A percentile compares a stretch with the other conserved stretches of the same genome.
Conservation (phyloP, 2,888 invertebrate species). For the Ichneumon xanthorius region DNA sequence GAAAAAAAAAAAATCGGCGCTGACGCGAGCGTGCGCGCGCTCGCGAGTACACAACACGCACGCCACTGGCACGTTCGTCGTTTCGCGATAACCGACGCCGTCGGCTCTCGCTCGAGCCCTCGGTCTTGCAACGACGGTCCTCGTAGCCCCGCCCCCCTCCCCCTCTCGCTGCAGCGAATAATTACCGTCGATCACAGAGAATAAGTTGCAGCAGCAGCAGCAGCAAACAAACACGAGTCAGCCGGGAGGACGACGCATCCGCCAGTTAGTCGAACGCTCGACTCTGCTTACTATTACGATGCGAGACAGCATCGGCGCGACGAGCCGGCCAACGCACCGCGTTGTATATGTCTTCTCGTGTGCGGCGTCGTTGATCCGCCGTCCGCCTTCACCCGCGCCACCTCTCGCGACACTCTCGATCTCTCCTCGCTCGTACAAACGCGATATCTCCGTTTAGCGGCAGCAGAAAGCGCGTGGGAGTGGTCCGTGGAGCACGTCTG, state of each 20-base stretch:
- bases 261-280: constrained; percentile 24
- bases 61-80: constrained; percentile 36
- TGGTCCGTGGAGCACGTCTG: constrained; percentile 60
- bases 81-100: constrained; percentile 61
- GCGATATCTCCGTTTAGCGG: constrained; percentile 28
- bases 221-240: constrained; percentile 53
- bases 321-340: constrained; percentile 55
- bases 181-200: background rate
- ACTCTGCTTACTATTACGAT: constrained; percentile 25
- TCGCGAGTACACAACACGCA: background rate
- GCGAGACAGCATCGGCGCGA: constrained; percentile 33
- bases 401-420: constrained; percentile 14
- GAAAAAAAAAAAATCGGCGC: constrained; percentile 1
- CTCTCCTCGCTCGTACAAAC: constrained; percentile 27
- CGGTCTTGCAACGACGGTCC: background rate
- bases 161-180: background rate
- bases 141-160: background rate
- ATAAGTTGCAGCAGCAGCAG: background rate
- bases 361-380: constrained; percentile 62
- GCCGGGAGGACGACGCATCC: constrained; percentile 49
- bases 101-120: constrained; percentile 44
- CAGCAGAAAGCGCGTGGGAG: constrained; percentile 47
- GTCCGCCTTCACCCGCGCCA: constrained; percentile 44
- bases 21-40: constrained; percentile 29
- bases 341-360: constrained; percentile 53